Percentiles rank a stretch among this genome's conserved stretches.
Evolutionary conservation across 2,797 vertebrate species (phyloP).

Genomic region (Holocentrus rufus): DNA sequence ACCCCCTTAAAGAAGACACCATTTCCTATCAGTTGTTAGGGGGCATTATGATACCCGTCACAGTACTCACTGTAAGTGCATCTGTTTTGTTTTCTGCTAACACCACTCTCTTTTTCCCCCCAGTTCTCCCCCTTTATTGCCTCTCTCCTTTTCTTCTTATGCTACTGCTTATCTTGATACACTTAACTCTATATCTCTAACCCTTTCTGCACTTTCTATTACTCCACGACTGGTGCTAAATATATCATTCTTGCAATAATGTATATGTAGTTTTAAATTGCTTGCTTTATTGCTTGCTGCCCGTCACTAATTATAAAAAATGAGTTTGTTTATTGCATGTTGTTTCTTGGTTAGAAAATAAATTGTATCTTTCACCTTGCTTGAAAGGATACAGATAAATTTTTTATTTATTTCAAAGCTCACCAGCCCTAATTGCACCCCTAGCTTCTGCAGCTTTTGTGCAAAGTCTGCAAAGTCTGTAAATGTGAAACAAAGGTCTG

Average conservation of each 20-base stretch:
- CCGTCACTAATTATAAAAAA: no score
- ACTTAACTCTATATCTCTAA: constrained; percentile 1
- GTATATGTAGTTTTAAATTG: constrained; percentile 3
- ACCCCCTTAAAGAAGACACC: constrained; percentile 97
- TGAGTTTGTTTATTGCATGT: constrained; percentile 18
- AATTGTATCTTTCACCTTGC: background rate
- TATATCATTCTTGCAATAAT: constrained; percentile 16
- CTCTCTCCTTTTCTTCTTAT: background rate
- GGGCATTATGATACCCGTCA: constrained; percentile 93
- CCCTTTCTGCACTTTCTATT: background rate
- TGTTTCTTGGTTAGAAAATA: background rate
- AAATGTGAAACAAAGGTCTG: constrained; percentile 31
- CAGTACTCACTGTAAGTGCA: constrained; percentile 94
- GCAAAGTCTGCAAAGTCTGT: no score
- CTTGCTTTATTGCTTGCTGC: background rate
- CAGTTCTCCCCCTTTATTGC: background rate
- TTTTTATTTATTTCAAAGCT: constrained; percentile 17
- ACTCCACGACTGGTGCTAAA: background rate
- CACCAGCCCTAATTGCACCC: background rate
- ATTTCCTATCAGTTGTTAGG: constrained; percentile 97
- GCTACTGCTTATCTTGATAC: background rate
- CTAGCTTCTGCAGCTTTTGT: background rate
- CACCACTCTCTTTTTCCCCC: background rate
- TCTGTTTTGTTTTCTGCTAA: constrained; percentile 58
- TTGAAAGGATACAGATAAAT: background rate